These are phyloP conservation scores for Elephas maximus DNA, from an alignment of 2,113 vertebrate species.

Conservation along the genomic window DNA sequence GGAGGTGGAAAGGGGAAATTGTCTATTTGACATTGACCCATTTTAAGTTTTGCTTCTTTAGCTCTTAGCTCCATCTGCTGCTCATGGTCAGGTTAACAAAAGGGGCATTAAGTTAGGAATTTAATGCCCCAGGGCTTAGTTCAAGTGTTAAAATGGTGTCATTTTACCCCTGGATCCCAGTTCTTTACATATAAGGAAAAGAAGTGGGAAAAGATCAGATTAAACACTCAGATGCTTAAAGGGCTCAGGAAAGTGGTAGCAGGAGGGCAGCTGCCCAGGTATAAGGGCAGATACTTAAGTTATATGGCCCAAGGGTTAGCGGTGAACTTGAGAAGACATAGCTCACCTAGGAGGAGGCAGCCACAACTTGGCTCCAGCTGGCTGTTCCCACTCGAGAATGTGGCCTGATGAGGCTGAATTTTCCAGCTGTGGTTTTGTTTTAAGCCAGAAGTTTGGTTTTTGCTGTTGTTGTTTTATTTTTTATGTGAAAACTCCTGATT, in stretches of 20 bases:
- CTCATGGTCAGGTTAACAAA: not conserved
- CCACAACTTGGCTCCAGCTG: not conserved
- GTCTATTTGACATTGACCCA: not conserved
- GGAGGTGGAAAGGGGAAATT: not conserved
- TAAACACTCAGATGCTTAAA: not conserved
- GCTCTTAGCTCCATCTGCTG: not conserved
- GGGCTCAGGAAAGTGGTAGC: not conserved
- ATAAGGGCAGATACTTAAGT: not conserved
- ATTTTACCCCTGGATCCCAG: not conserved
- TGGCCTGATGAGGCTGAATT: not conserved
- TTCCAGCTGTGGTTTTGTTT: not conserved
- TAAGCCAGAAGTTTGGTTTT: not conserved
- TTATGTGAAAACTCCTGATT: not conserved
- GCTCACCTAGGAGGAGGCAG: not conserved
- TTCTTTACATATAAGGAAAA: not conserved
- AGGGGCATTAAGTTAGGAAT: not conserved
- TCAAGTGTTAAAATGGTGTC: not conserved
- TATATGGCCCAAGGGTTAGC: not conserved
- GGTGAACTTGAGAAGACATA: not conserved
- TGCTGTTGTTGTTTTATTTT: not conserved
- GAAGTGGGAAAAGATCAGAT: not conserved
- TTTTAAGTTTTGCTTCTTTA: not conserved
- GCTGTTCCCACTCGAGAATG: not conserved
- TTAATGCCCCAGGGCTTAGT: not conserved
- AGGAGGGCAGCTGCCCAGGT: not conserved